A percentile compares a stretch with the other conserved stretches of the same genome.
Evolutionary conservation across 64 coral and sea anemone species (phyloP).

Genomic region (Actinia tenebrosa): DNA sequence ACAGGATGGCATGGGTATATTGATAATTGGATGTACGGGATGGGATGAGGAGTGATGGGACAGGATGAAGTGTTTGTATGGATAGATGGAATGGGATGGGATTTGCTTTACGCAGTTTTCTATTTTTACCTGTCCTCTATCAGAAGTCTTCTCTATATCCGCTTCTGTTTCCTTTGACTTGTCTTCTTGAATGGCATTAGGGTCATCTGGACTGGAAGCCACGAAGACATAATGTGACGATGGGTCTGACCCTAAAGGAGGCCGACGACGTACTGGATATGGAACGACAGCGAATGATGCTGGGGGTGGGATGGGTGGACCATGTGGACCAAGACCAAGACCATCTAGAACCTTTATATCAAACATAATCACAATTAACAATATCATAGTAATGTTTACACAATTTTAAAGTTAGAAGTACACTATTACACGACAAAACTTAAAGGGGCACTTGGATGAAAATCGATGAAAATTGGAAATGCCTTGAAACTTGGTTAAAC

Average conservation of each 20-base stretch:
- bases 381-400: neutral
- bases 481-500: no score
- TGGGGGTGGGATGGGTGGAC: constrained; percentile 92
- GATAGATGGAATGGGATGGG: neutral
- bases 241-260: constrained; percentile 76
- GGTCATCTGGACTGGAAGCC: constrained; percentile 75
- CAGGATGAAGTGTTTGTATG: neutral
- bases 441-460: no score
- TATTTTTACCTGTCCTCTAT: constrained; percentile 45
- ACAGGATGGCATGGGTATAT: neutral
- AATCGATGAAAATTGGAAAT: no score
- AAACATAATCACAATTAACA: neutral
- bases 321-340: constrained; percentile 78
- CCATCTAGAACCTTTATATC: constrained; percentile 80
- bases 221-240: constrained; percentile 89
- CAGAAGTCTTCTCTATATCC: constrained; percentile 78
- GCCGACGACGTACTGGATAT: constrained; percentile 86
- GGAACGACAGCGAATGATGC: constrained; percentile 96
- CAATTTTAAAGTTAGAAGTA: no score
- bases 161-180: constrained; percentile 75
- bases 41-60: neutral
- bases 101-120: no score
- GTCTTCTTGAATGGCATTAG: constrained; percentile 72
- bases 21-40: no score
- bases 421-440: no score